Conservation (phyloP, 2,113 vertebrate species). For the Zosterops hypoxanthus region DNA sequence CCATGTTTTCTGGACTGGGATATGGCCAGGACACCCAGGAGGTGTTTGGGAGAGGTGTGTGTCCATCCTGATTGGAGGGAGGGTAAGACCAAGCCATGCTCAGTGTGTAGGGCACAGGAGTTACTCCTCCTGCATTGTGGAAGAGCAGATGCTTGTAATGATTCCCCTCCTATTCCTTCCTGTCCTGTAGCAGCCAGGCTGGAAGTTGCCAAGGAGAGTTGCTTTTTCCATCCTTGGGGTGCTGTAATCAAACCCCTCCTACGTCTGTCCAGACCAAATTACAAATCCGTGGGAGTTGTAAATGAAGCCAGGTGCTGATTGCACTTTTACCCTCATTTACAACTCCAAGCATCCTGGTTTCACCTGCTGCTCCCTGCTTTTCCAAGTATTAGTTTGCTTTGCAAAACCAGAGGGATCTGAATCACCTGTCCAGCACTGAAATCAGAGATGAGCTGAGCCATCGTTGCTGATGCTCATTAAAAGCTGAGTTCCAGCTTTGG, state of each 20-base stretch:
- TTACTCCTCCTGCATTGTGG: fast-evolving
- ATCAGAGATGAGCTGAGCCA: not conserved
- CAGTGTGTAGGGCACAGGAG: too few relatives aligned
- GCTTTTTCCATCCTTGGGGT: not conserved
- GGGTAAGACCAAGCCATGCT: not conserved
- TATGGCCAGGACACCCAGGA: not conserved
- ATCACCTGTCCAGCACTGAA: not conserved
- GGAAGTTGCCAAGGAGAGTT: not conserved
- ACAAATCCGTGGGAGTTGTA: not conserved
- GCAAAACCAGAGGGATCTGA: not conserved
- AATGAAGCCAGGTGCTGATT: not conserved
- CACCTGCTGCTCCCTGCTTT: not conserved
- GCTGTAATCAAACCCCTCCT: not conserved
- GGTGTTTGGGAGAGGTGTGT: fast-evolving
- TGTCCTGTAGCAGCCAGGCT: not conserved
- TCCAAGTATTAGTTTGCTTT: not conserved
- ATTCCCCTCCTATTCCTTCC: not conserved
- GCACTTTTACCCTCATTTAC: not conserved
- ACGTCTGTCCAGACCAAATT: fast-evolving
- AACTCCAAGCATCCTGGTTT: not conserved
- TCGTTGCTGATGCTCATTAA: not conserved
- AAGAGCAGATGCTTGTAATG: not conserved
- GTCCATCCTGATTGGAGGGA: not conserved
- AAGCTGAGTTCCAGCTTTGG: not conserved
- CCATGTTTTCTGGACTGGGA: not conserved